These are phyloP conservation scores for Axinella damicornis DNA, from an alignment of 37 sponge, comb jelly and placozoan genomes.

Conservation along the genomic window DNA sequence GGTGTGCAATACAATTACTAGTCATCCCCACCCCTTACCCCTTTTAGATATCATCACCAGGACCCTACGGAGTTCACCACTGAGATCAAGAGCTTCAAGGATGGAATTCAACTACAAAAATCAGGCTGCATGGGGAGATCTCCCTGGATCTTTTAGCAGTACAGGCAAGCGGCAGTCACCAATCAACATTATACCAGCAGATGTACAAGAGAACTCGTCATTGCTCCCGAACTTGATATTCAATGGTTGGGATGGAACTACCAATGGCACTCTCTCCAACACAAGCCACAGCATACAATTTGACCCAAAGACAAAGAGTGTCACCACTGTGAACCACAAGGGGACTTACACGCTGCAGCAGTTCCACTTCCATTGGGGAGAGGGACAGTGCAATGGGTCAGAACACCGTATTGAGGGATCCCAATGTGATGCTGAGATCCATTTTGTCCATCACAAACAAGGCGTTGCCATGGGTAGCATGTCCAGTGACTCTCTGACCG, in stretches of 20 bases:
- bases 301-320: not conserved
- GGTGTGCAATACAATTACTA: too few relatives aligned
- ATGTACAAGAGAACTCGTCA: not conserved
- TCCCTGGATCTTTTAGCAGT: not conserved
- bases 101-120: slow-evolving; percentile 39
- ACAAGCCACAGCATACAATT: too few relatives aligned
- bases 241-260: too few relatives aligned
- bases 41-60: too few relatives aligned
- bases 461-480: not conserved
- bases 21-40: too few relatives aligned
- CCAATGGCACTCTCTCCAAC: too few relatives aligned
- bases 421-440: slow-evolving; percentile 34
- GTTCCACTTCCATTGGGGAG: slow-evolving; percentile 78
- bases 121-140: slow-evolving; percentile 42
- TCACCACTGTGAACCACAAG: slow-evolving; percentile 2
- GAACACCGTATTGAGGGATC: slow-evolving; percentile 50
- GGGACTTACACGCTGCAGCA: slow-evolving; percentile 51
- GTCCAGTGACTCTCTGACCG: slow-evolving; percentile 1
- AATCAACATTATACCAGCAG: slow-evolving; percentile 28
- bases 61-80: too few relatives aligned
- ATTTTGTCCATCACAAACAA: slow-evolving; percentile 46
- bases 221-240: not conserved
- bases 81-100: too few relatives aligned
- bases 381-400: slow-evolving; percentile 29
- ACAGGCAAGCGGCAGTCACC: slow-evolving; percentile 35